Conservation (phyloP, 2,797 vertebrate genomes). For the Pangasius djambal region DNA sequence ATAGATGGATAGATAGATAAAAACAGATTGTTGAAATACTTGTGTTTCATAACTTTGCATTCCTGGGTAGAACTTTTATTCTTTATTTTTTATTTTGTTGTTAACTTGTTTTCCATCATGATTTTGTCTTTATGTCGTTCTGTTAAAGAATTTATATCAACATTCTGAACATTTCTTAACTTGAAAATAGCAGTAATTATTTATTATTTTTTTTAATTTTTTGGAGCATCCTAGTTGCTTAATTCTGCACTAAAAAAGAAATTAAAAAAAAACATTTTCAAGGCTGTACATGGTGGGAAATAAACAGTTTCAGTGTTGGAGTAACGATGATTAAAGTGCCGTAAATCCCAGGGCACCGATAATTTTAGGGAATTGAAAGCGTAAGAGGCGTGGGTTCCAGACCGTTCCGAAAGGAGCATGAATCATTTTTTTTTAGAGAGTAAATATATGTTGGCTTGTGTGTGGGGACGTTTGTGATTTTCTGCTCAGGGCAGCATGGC, state of each 20-base stretch:
- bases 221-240: not conserved
- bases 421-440: slow-evolving; percentile 36
- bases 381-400: not conserved
- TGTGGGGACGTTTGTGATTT: slow-evolving; percentile 51
- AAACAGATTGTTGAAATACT: not conserved
- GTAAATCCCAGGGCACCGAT: not conserved
- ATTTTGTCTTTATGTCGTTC: not conserved
- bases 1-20: no score
- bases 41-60: not conserved
- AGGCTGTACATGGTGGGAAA: slow-evolving; percentile 6
- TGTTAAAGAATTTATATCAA: not conserved
- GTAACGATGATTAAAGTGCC: slow-evolving; percentile 4
- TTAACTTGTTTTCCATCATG: not conserved
- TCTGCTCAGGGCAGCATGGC: slow-evolving; percentile 66
- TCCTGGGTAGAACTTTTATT: not conserved
- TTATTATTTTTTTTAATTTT: not conserved
- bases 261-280: not conserved
- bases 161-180: not conserved
- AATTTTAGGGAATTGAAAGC: not conserved
- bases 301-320: slow-evolving; percentile 14
- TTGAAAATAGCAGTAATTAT: not conserved
- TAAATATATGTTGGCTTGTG: slow-evolving; percentile 40
- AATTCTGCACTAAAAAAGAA: not conserved
- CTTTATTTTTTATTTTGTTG: no score
- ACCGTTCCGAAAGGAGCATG: slow-evolving; percentile 7